Evolutionary conservation across 2,888 invertebrate species (phyloP), one percentile per base, ranked within the genome.

Genomic region (Tricholauxania praeusta): DNA sequence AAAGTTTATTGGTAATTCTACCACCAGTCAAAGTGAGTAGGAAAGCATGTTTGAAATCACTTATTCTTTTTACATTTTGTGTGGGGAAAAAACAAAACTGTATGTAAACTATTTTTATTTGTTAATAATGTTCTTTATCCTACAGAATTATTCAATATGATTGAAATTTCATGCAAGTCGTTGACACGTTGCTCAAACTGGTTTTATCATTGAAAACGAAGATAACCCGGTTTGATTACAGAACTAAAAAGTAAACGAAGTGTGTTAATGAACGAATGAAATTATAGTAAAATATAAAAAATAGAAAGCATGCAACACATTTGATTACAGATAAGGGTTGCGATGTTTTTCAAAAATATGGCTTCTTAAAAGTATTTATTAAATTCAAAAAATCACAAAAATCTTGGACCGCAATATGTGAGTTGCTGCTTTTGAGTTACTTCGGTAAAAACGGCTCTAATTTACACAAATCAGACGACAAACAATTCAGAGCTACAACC

Each of bases 171-270:
- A 68, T 59, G 59, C 68, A 53, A 70, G 70, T 70, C 63, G 70
- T 70, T 70, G 62, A 63, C 70, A 63, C 70, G 70, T 70, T 68
- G 59, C 15, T 51, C 39, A 53, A 70, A 70, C 70, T 39, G 70
- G 70, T 70, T 70, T 70, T 63, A 63, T 63, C 62, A 63, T 63
- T 63, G 63, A 53, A 59, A n/a, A 49, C 51, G 15, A 64, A 64
- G 64, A 64, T 64, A 64, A 51, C 51, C 51, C 63, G 22, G 55
- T 55, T 55, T 22, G 39, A 39, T 39, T 39, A 39, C 10, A 39
- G 10, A 39, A 39, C 10, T 39, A 10, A 10, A 39, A 39, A 5
- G 39, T 39, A 39, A 8, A 39, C 8, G 39, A 39, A 39, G 39
- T 10, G 1, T 10, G 39, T 39, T 39, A 10, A 10, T 10, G 10